These are phyloP conservation scores for Drosophila yooni DNA, from an alignment of 2,888 invertebrate species.

Conservation along the genomic window DNA sequence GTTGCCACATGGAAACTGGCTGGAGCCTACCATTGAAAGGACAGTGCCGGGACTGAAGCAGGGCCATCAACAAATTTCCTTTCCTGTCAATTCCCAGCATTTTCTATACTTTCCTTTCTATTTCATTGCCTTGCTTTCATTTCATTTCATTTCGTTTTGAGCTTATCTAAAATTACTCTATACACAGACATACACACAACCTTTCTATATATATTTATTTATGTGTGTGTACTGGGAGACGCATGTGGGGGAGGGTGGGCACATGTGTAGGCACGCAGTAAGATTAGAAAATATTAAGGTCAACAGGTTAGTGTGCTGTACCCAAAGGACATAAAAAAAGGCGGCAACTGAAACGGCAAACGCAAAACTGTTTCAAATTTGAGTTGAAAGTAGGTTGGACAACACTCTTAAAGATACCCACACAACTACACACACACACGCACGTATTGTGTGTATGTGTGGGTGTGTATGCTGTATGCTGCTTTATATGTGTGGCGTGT, in stretches of 20 bases:
- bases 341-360: slow-evolving; percentile 48
- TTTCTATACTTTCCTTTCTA: slow-evolving; percentile 31
- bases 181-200: slow-evolving; percentile 42
- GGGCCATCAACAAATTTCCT: slow-evolving; percentile 40
- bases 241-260: slow-evolving; percentile 10
- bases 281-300: slow-evolving; percentile 80
- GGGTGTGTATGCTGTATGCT: slow-evolving; percentile 1
- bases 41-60: slow-evolving; percentile 12
- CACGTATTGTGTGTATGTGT: slow-evolving; percentile 12
- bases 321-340: slow-evolving; percentile 73
- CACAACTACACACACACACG: slow-evolving; percentile 30
- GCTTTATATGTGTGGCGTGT: slow-evolving; percentile 22
- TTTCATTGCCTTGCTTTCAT: slow-evolving; percentile 46
- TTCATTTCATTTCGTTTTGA: slow-evolving; percentile 60
- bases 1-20: slow-evolving; percentile 30
- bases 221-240: slow-evolving; percentile 7
- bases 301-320: slow-evolving; percentile 77
- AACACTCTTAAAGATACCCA: slow-evolving; percentile 49
- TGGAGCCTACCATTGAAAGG: slow-evolving; percentile 11
- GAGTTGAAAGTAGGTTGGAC: slow-evolving; percentile 67
- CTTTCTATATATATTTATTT: not conserved
- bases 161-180: slow-evolving; percentile 78
- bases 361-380: slow-evolving; percentile 74
- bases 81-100: slow-evolving; percentile 20
- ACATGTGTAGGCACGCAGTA: slow-evolving; percentile 61